Evolutionary conservation across 2,888 invertebrate species (phyloP).

Genomic region (Uloborus plumipes): DNA sequence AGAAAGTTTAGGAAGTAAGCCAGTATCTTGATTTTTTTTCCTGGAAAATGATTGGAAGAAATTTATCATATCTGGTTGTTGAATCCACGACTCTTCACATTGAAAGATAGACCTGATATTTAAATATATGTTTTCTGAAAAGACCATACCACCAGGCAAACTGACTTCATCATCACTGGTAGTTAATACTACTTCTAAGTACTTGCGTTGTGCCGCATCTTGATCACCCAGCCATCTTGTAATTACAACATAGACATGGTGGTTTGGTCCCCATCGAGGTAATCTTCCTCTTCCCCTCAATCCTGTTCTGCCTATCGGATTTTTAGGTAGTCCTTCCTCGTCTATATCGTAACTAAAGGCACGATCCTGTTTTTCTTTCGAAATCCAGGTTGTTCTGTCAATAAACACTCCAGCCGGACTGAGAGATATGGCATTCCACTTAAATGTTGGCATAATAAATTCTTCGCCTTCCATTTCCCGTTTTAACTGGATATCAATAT

Average conservation of each 20-base stretch:
- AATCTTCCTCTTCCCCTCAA: conserved; percentile 70
- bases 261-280: conserved; percentile 71
- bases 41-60: conserved; percentile 25
- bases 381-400: conserved; percentile 37
- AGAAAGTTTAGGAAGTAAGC: neutral
- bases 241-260: conserved; percentile 69
- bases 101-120: conserved; percentile 6
- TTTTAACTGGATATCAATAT: conserved; percentile 31
- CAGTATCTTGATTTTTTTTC: no score
- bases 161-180: neutral
- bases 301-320: conserved; percentile 71
- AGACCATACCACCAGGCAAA: conserved; percentile 26
- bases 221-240: conserved; percentile 67
- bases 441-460: conserved; percentile 19
- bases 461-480: conserved; percentile 15
- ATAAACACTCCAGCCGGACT: conserved; percentile 32
- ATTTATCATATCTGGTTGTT: conserved; percentile 17
- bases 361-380: neutral
- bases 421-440: conserved; percentile 15
- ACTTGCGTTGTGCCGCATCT: conserved; percentile 1
- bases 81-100: neutral
- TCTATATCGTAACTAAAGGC: conserved; percentile 25
- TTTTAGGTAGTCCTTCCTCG: conserved; percentile 66
- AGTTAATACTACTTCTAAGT: conserved; percentile 23
- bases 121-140: conserved; percentile 8